Evolutionary conservation across 2,888 invertebrate genomes (phyloP), one percentile per base, ranked within the genome.

Genomic region (Caenorhabditis macrosperma): DNA sequence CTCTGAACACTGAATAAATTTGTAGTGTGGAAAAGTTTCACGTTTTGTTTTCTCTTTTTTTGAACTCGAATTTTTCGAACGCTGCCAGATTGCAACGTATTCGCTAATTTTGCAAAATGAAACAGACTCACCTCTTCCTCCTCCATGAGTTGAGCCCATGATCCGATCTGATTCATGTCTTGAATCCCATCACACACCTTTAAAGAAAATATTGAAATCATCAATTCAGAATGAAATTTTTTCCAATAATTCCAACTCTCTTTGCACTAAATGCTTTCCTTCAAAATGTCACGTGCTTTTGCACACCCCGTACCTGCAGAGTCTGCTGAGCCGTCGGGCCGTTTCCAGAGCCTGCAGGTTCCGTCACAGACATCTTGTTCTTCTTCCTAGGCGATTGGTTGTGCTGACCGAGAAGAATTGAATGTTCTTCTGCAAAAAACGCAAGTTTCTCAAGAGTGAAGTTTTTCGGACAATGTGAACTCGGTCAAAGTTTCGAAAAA

Each of bases 291-390:
- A 57, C 57, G 57, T 60, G 33, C 20, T 24, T 52, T 50, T 52
- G 20, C 33, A 50, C 9, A 44, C 35, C 17, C 12, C 24, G 17
- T 22, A 79, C 79, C 79, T 79, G 79, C 79, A 79, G 79, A 79
- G 15, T 69, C 79, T 74, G 60, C 24, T 54, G 44, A 30, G 61
- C 38, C 60, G 26, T 26, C 17, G 15, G 35, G 44, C 60, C 48
- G 52, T 57, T 66, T 38, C 72, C 79, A 68, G 79, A 74, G 52
- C 75, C 79, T 79, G 79, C 79, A 79, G 79, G 79, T 75, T 79
- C 74, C 52, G 55, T 64, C 44, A 79, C 79, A 74, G 79, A 79
- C 79, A 79, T 79, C 48, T 61, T 75, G 52, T 26, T 22, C 9
- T 22, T 48, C 38, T 60, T 60, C 26, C 38, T 4, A 0, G 60